Conservation (phyloP, 2,113 vertebrate genomes). For the Bambusicola thoracicus region DNA sequence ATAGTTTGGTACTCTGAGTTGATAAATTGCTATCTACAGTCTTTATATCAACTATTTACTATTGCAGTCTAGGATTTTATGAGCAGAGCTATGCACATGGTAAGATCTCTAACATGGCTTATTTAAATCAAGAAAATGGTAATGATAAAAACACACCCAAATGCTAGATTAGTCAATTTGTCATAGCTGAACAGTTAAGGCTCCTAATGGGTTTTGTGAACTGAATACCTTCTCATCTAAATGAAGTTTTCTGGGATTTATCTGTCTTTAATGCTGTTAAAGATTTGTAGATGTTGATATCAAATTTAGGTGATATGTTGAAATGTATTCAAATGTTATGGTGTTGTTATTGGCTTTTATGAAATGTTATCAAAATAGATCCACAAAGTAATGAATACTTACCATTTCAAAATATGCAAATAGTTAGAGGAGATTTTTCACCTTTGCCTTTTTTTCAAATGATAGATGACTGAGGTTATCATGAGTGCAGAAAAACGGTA, state of each 20-base stretch:
- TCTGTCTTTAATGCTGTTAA: constrained; percentile 65
- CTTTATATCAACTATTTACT: constrained; percentile 21
- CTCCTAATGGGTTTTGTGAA: constrained; percentile 74
- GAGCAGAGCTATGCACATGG: not conserved
- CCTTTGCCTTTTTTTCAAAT: not conserved
- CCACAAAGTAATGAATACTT: not conserved
- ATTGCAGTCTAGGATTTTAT: not conserved
- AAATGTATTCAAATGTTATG: constrained; percentile 58
- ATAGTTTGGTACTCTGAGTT: not conserved
- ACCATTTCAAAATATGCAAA: not conserved
- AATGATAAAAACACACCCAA: constrained; percentile 24
- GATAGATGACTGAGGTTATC: not conserved
- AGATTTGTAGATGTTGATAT: constrained; percentile 73
- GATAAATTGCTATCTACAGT: constrained; percentile 5
- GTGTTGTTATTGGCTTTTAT: constrained; percentile 41
- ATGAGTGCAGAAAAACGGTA: not conserved
- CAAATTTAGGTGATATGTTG: constrained; percentile 50
- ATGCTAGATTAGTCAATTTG: constrained; percentile 63
- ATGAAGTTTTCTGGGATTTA: constrained; percentile 73
- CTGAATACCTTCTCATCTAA: constrained; percentile 68
- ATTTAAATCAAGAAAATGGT: constrained; percentile 36
- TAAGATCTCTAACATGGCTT: constrained; percentile 2
- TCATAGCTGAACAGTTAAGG: constrained; percentile 61
- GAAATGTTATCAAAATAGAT: constrained; percentile 7
- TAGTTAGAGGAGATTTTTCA: not conserved